Percentiles rank a stretch among this genome's conserved stretches.
phyloP scores from a whole-genome alignment of 2,113 vertebrate species.

The Hydrolagus affinis region DNA sequence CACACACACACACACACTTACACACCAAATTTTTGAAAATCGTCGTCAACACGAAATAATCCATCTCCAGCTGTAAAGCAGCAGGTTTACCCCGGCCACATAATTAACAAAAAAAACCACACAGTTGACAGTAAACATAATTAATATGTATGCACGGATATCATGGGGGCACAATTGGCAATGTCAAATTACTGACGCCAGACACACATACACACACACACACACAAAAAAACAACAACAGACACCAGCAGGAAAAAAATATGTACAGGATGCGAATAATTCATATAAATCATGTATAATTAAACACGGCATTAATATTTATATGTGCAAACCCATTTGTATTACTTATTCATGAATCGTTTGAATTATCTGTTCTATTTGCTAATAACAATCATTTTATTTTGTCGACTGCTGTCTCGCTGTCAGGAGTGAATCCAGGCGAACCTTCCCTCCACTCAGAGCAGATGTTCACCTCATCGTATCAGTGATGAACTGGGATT shows the following conservation, averaged over 20 bases:
- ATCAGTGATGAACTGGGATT: too few relatives aligned
- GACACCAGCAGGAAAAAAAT: neutral
- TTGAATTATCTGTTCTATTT: neutral
- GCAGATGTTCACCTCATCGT: too few relatives aligned
- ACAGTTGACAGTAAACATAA: slow-evolving; percentile 10
- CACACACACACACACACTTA: too few relatives aligned
- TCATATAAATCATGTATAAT: neutral
- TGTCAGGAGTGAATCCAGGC: neutral
- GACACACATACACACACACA: too few relatives aligned
- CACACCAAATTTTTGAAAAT: neutral
- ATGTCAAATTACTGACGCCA: neutral
- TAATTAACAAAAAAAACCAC: neutral
- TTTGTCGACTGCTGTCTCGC: neutral
- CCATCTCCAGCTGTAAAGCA: neutral
- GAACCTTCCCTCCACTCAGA: too few relatives aligned
- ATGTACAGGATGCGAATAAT: neutral
- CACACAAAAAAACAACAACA: too few relatives aligned
- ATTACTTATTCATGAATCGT: neutral
- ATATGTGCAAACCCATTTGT: too few relatives aligned
- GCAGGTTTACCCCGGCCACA: neutral
- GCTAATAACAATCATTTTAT: neutral
- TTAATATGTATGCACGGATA: slow-evolving; percentile 15
- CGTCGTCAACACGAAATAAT: neutral
- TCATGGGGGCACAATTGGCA: neutral
- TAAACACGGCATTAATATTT: neutral